Evolutionary conservation across 2,888 invertebrate species (phyloP).

Genomic region (Ctenicera cuprea): DNA sequence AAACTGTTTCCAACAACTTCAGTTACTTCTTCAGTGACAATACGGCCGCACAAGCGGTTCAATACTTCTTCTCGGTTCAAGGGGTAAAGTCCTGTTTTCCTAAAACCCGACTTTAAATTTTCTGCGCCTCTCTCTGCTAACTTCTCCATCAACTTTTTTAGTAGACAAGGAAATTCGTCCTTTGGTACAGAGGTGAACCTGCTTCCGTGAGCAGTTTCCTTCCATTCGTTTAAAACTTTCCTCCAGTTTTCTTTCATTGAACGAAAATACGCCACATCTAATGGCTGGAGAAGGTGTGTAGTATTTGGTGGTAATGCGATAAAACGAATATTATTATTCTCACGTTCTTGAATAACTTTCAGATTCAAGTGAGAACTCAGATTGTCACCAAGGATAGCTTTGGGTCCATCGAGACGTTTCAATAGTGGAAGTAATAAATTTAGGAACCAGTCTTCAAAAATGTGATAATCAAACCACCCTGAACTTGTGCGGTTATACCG

Average conservation of each 20-base stretch:
- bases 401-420: constrained; percentile 56
- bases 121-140: constrained; percentile 45
- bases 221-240: constrained; percentile 37
- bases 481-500: neutral
- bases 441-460: constrained; percentile 17
- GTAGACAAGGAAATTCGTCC: constrained; percentile 55
- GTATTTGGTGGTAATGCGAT: constrained; percentile 62
- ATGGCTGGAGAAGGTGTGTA: constrained; percentile 62
- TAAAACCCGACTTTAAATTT: constrained; percentile 47
- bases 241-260: constrained; percentile 62
- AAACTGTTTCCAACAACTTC: neutral
- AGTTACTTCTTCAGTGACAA: neutral
- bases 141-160: constrained; percentile 50
- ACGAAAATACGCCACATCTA: constrained; percentile 62
- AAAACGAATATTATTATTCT: constrained; percentile 65
- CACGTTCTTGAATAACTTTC: constrained; percentile 48
- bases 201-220: constrained; percentile 50
- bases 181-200: constrained; percentile 47
- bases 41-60: neutral
- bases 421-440: constrained; percentile 55
- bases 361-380: constrained; percentile 59
- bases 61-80: neutral
- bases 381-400: constrained; percentile 65
- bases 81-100: constrained; percentile 32
- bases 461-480: constrained; percentile 13